Conservation (phyloP, 2,797 vertebrate species). For the Characodon lateralis region DNA sequence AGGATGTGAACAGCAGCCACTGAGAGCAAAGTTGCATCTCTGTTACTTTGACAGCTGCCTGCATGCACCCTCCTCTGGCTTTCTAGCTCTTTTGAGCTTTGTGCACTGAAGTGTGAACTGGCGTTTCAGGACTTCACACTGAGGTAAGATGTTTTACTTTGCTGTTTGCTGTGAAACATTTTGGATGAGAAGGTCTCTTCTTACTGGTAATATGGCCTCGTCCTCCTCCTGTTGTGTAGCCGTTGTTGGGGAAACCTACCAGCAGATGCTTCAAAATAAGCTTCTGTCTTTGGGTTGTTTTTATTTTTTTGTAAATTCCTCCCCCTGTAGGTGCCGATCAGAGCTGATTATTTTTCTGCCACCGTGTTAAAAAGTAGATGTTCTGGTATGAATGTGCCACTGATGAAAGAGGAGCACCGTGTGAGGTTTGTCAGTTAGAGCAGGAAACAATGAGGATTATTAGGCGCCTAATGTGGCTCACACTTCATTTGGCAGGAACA, state of each 20-base stretch:
- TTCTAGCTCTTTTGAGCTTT: not conserved
- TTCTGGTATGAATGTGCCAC: not conserved
- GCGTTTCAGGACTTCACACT: conserved; percentile 6
- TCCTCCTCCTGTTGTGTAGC: not conserved
- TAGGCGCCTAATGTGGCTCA: conserved; percentile 49
- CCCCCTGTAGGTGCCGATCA: not conserved
- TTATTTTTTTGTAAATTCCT: not conserved
- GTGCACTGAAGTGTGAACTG: conserved; percentile 1
- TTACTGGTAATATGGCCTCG: not conserved
- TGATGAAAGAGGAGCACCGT: not conserved
- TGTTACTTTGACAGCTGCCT: conserved; percentile 69
- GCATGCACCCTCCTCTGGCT: conserved; percentile 40
- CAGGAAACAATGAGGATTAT: conserved; percentile 53
- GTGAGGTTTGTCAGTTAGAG: conserved; percentile 33
- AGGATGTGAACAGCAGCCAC: conserved; percentile 39
- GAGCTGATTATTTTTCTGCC: not conserved
- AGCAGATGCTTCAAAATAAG: too few species aligned
- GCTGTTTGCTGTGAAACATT: not conserved
- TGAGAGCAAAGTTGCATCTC: conserved; percentile 58
- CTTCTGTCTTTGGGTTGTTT: not conserved
- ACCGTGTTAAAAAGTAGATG: not conserved
- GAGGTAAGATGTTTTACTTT: conserved; percentile 67
- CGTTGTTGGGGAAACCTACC: not conserved
- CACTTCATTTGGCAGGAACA: conserved; percentile 71
- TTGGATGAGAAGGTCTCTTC: not conserved